Base-by-base conservation (phyloP, 2,113 vertebrate species). In the Barbus barbus region DNA sequence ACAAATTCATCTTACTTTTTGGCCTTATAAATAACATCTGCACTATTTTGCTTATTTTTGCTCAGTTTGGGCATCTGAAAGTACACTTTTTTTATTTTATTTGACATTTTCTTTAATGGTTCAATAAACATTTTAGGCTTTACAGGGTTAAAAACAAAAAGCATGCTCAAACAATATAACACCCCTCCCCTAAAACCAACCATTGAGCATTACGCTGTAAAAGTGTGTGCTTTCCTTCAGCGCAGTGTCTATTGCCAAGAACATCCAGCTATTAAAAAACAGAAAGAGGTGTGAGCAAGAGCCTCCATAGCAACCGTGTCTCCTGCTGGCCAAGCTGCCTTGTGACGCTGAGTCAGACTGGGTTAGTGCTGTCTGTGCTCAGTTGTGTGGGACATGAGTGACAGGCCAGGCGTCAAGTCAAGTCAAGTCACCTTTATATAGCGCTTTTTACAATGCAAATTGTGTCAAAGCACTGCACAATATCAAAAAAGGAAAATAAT, bases 251-350 rank as follows among this genome's bases (percentile, higher is more conserved):
- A n/a, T n/a, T n/a, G n/a, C n/a, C 75, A 38, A 38, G 33, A 41
- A 41, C 33, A 60, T 33, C 11, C 5, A 2, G 20, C 48, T 77
- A 58, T 58, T 77, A 53, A 16, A 26, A 76, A 76, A 60, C 60
- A 26, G 51, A 61, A 2, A 83, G 85, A n/a, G 36, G 74, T 71
- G 67, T 83, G 69, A 78, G 58, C 74, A 24, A 86, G 38, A 72
- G 20, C 84, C 88, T 86, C 86, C 88, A 73, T 88, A 82, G 84
- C 82, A 90, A 92, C 90, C 41, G 67, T 82, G 77, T 78, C 65
- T n/a, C 58, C 67, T 83, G 44, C 63, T 83, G 84, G 81, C 69
- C 60, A 83, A 85, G 36, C n/a, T n/a, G n/a, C 22, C 73, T 76
- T 79, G 89, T 92, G 88, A 91, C 9, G n/a, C 77, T 78, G 77